Base-by-base conservation (phyloP, 2,888 invertebrate species). In the Eristalis pertinax region DNA sequence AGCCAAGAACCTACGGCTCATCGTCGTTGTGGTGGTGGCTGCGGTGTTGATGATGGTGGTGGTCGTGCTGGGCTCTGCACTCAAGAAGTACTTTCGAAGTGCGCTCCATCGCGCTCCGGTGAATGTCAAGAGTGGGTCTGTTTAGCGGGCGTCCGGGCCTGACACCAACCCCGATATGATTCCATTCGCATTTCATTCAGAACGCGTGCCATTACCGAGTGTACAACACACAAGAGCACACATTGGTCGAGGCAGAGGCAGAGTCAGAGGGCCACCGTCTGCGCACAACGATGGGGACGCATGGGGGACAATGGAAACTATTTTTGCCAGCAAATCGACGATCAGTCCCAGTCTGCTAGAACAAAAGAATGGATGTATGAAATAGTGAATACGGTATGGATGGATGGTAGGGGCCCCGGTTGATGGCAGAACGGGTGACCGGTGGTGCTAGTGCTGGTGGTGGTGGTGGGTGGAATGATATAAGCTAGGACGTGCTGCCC, bases 121-220 rank as follows among this genome's bases (percentile, higher is more conserved):
- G 77, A 77, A 70, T 81, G 86, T 82, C 86, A 82, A 82, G 78
- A 83, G 56, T 79, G 63, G 63, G 75, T n/a, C 79, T 1, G 26
- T 83, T 38, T 62, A 38, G 35, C 62, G 32, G 35, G 74, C 38
- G 74, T 69, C 56, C 82, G 76, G 63, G 63, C 60, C 77, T 64
- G 69, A 50, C 68, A 77, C 74, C 78, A 77, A 65, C 69, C 75
- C 75, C 58, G 65, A 64, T 70, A 78, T 75, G 60, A 64, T 78
- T 86, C 63, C 70, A 79, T 79, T 87, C 64, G 75, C 70, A 87
- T 87, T 87, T 87, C 83, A 87, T 87, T 87, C 87, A 83, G 74
- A 87, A 80, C 87, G 87, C 87, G 87, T 87, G 87, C 87, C 83
- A 8, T 68, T 64, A 43, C 35, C 50, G 50, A 19, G 19, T 19